A percentile compares a stretch with the other conserved stretches of the same genome.
Evolutionary conservation across 1,140 invertebrate genomes (phyloP).

Genomic region (Eumaeus atala): DNA sequence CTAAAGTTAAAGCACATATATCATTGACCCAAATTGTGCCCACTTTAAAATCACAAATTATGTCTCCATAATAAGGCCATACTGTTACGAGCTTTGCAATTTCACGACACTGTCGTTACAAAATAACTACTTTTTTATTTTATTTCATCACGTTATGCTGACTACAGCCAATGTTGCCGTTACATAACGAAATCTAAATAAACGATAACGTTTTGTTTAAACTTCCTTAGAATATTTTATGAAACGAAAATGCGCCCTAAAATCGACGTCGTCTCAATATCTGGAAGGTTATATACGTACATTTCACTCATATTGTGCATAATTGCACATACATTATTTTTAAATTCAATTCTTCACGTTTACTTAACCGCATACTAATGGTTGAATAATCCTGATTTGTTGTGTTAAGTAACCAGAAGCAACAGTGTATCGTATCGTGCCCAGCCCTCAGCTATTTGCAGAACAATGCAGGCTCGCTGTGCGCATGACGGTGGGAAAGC

Average conservation of each 20-base stretch:
- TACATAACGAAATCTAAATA: too few species aligned
- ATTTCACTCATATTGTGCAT: conserved; percentile 14
- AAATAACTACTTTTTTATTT: background rate
- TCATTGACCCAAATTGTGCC: background rate
- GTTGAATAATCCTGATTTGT: too few species aligned
- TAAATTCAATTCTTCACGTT: too few species aligned
- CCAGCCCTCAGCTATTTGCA: conserved; percentile 65
- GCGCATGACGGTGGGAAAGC: conserved; percentile 66
- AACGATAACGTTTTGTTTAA: too few species aligned
- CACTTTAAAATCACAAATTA: background rate
- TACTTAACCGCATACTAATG: too few species aligned
- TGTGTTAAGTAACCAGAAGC: conserved; percentile 31
- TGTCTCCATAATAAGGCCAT: background rate
- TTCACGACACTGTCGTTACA: background rate
- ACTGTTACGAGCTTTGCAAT: background rate
- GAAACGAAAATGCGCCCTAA: too few species aligned
- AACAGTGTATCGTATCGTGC: conserved; percentile 39
- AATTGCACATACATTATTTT: conserved; percentile 23
- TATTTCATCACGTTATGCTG: too few species aligned
- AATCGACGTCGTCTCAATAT: too few species aligned
- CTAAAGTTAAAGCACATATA: background rate
- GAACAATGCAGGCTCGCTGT: conserved; percentile 69
- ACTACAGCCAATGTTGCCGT: too few species aligned
- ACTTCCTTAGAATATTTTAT: too few species aligned
- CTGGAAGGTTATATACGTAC: too few species aligned